Base-by-base conservation (phyloP, 2,113 vertebrate genomes). In the Phodopus roborovskii region DNA sequence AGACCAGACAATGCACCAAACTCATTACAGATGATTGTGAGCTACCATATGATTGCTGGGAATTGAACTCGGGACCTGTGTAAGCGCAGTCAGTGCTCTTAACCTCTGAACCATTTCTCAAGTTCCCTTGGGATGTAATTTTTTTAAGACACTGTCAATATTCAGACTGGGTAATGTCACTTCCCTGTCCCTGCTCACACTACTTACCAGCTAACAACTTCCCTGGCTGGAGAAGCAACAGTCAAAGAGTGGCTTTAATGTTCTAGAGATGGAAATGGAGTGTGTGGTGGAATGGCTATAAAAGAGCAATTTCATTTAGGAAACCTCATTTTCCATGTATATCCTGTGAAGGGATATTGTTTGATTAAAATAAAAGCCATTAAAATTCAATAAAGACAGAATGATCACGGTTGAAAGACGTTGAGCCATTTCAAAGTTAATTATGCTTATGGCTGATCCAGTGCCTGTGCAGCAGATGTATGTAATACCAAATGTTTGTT, bases 361-460 rank as follows among this genome's bases (percentile, higher is more conserved):
- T 94, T 96, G 96, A 97, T 97, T 97, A 96, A 94, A 98, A 97
- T 87, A 97, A 95, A 92, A 95, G 16, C 94, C 94, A 97, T 97
- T 96, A 96, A 97, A 97, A 93, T 58, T n/a, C 84, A 90, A 98
- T 97, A 96, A 97, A 97, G 96, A 91, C 6, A 96, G 96, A 56
- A 19, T 0, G 0, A 16, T 71, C 83, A 50, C 94, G 96, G 94
- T 68, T 96, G 93, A 74, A 96, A 78, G 74, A 97, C 97, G 75
- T 68, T 95, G 90, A 95, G 78, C 64, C 42, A 73, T 42, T 96
- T 84, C 92, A 93, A 97, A 97, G 45, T 97, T 97, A 96, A 94
- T 97, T 98, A 95, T 58, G 88, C 79, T 96, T 95, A 85, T 92
- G 85, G 83, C 93, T 96, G 89, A 91, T 97, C 85, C 89, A 82